Base-by-base conservation (phyloP, 2,113 vertebrate genomes). In the Sula dactylatra region DNA sequence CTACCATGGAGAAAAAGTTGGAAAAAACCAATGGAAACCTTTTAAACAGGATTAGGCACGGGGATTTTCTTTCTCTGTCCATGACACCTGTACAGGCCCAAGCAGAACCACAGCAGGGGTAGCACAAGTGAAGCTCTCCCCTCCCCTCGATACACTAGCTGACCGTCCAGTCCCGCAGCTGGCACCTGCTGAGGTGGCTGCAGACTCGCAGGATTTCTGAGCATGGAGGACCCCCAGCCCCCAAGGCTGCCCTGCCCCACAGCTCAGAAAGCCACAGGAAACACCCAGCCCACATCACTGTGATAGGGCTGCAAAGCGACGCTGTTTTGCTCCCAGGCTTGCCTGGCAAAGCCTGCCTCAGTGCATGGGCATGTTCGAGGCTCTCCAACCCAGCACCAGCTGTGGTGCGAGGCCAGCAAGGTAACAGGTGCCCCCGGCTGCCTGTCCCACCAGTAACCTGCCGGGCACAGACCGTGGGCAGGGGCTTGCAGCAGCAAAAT, bases 361-460 rank as follows among this genome's bases (percentile, higher is more conserved):
- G 56, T 0, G 1, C 38, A n/a, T 0, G 0, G 54, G 72, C 49
- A 25, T 0, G 0, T 10, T 5, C 0, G 10, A 21, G 34, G 49
- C 21, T 54, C 69, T 59, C 67, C 86, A 42, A 42, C 47, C 34
- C 49, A n/a, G 36, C 19, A 6, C n/a, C 55, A 71, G 49, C 54
- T 50, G 17, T 12, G 54, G 31, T 72, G 66, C 42, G 76, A 49
- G 31, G 29, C 66, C 56, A 55, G 44, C 36, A 5, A 49, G 40
- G 26, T 25, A 2, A 40, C 34, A 32, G 55, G 16, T 67, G 71
- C 42, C 7, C 8, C 20, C 4, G 3, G 6, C 29, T 9, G 6
- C 32, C 26, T 18, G 26, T 54, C n/a, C 62, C 50, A 16, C 2
- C 0, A 1, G 55, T 17, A 52, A 62, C 62, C 42, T 42, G 42